Percentiles rank a stretch among this genome's conserved stretches.
Conservation (phyloP, 2,113 vertebrate species). For the Ornithorhynchus anatinus region DNA sequence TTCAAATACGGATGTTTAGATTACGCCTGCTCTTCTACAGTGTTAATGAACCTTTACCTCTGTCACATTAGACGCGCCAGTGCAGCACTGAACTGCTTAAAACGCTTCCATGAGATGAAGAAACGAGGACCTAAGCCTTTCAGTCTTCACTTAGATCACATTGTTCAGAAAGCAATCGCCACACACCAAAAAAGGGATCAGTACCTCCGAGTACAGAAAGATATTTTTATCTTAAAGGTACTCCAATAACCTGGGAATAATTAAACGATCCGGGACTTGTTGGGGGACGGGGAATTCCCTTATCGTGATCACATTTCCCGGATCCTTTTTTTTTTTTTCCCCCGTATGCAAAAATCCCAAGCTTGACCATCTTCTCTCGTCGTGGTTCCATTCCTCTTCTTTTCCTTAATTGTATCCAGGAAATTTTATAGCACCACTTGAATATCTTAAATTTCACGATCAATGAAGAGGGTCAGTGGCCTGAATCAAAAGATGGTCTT, state of each 20-base stretch:
- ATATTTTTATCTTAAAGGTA: slow-evolving; percentile 96
- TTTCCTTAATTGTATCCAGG: background rate
- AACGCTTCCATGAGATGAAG: slow-evolving; percentile 97
- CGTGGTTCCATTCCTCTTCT: rapidly evolving
- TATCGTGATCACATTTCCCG: too few relatives aligned
- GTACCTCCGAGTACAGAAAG: slow-evolving; percentile 85
- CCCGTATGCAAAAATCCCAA: too few relatives aligned
- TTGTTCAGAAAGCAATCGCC: slow-evolving; percentile 90
- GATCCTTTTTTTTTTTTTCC: too few relatives aligned
- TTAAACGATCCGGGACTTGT: too few relatives aligned
- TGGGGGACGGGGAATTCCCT: too few relatives aligned
- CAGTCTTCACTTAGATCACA: slow-evolving; percentile 96
- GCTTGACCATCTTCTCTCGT: too few relatives aligned
- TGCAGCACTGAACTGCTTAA: slow-evolving; percentile 93
- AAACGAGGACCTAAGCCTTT: slow-evolving; percentile 93
- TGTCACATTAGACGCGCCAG: slow-evolving; percentile 86
- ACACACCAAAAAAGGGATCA: slow-evolving; percentile 87
- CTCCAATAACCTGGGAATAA: background rate
- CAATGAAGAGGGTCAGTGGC: too few relatives aligned
- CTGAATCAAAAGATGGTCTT: too few relatives aligned
- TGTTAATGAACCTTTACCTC: background rate
- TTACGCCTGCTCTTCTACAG: background rate
- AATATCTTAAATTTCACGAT: too few relatives aligned
- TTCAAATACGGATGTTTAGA: too few relatives aligned
- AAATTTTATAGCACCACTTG: too few relatives aligned